Percentiles rank a stretch among this genome's conserved stretches.
Conservation (phyloP, 2,113 vertebrate species). For the Dromas ardeola region DNA sequence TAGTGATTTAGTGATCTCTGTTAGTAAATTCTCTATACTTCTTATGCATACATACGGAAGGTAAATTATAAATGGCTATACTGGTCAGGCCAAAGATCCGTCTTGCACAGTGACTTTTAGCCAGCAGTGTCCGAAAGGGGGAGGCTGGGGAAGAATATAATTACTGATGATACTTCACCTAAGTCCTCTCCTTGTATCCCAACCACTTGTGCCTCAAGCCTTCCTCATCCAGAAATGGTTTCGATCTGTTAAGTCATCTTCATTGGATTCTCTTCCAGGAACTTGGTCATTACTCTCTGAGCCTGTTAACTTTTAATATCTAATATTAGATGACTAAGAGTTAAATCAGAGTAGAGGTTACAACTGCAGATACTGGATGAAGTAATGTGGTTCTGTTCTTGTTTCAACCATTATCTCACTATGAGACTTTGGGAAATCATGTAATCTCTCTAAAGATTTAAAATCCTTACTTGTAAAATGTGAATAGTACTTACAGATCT, state of each 20-base stretch:
- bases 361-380: neutral
- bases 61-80: neutral
- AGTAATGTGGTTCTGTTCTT: neutral
- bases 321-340: neutral
- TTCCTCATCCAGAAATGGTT: neutral
- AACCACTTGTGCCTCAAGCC: neutral
- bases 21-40: neutral
- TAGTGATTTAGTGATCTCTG: neutral
- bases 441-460: constrained; percentile 1
- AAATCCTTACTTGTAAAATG: neutral
- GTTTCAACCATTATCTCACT: constrained; percentile 12
- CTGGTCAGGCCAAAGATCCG: neutral
- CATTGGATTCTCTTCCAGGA: neutral
- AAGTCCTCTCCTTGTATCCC: neutral
- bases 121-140: neutral
- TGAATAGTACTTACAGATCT: neutral
- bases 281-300: neutral
- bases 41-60: neutral
- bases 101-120: neutral
- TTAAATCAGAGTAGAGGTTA: neutral
- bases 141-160: neutral
- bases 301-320: neutral
- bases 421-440: neutral
- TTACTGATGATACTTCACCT: neutral
- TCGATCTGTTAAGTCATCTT: neutral